Base-by-base conservation (phyloP, 2,113 vertebrate genomes). In the Gallinago undulata region DNA sequence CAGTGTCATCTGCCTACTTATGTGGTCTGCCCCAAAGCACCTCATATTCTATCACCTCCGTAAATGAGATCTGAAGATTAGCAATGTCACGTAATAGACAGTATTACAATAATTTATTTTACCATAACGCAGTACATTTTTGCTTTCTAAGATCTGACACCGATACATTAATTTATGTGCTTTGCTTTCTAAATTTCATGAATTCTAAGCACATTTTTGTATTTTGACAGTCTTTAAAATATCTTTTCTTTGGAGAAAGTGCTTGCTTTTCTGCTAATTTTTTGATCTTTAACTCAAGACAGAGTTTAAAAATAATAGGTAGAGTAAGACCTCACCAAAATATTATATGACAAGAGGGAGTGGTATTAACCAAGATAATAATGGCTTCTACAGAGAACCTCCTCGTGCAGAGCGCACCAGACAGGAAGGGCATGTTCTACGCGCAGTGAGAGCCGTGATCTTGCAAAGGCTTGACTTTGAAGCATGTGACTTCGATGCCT, bases 401-500 rank as follows among this genome's bases (percentile, higher is more conserved):
- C 47, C 60, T 78, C 1, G 2, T 39, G 70, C 66, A 56, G 39
- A 80, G 64, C 76, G 75, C 43, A 87, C 23, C 21, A 15, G 69
- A 69, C 90, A 75, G 88, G 85, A 93, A 90, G 35, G 64, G 45
- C 90, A 88, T 3, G 85, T 94, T 94, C 75, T 30, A 4, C 25
- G 47, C 56, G 43, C 31, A 70, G 66, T 2, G 2, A 85, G 84
- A 62, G 43, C 72, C 7, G 0, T 45, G 64, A 77, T 89, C 90
- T 68, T 95, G 90, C 83, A 93, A 78, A 84, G 48, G 56, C 86
- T 84, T 95, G 84, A 82, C 84, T 96, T 68, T n/a, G 84, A 92
- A 75, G 51, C 85, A n/a, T 78, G 82, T 95, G 94, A 94, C 82
- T 84, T 94, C 0, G 0, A 37, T 11, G 25, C 9, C 70, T 91